phyloP scores from a whole-genome alignment of 2,797 vertebrate species.

The Notolepis coatsorum region DNA sequence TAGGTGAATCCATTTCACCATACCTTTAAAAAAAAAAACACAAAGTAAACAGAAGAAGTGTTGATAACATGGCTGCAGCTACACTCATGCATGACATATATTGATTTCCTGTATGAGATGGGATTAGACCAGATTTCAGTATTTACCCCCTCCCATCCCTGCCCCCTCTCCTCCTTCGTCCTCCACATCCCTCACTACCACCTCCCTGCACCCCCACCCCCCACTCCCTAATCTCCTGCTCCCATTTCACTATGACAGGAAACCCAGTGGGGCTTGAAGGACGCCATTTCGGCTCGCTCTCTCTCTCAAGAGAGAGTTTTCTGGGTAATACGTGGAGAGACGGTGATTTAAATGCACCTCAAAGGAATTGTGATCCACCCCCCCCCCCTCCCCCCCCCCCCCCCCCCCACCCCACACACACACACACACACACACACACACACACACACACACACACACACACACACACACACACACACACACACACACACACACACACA shows the following conservation, averaged over 20 bases:
- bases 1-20: too few species aligned
- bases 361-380: constrained; percentile 61
- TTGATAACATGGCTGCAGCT: too few species aligned
- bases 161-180: constrained; percentile 53
- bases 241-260: constrained; percentile 77
- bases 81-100: too few species aligned
- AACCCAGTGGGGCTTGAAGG: constrained; percentile 82
- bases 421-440: not conserved
- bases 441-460: too few species aligned
- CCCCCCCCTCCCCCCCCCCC: not conserved
- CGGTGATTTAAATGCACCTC: constrained; percentile 79
- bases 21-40: too few species aligned
- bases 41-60: too few species aligned
- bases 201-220: not conserved
- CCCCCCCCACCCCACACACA: too few species aligned
- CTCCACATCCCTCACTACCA: constrained; percentile 49
- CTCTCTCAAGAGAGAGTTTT: constrained; percentile 70
- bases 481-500: too few species aligned
- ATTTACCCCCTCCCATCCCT: constrained; percentile 61
- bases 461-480: too few species aligned
- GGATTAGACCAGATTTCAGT: constrained; percentile 78
- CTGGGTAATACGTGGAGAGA: constrained; percentile 68
- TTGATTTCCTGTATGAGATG: too few species aligned
- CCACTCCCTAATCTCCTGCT: constrained; percentile 73
- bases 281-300: constrained; percentile 71